Conservation (phyloP, 53 echinoderm and acorn worm genomes). For the Actinopyga echinites region DNA sequence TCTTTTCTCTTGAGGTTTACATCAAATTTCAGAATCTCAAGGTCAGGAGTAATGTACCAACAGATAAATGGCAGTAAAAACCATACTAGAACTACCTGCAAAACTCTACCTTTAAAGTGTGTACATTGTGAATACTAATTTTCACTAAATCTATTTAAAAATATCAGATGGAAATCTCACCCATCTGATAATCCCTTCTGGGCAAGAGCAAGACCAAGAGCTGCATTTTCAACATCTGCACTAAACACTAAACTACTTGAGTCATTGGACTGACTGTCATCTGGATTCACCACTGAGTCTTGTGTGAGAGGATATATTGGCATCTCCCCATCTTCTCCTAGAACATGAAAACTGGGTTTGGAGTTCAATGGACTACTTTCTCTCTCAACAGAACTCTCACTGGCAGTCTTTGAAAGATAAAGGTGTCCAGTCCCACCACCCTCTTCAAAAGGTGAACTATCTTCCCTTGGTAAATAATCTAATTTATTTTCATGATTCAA, state of each 20-base stretch:
- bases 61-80: too few relatives aligned
- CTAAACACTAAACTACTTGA: conserved; percentile 85
- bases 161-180: conserved; percentile 17
- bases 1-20: too few relatives aligned
- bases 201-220: conserved; percentile 80
- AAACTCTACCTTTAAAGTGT: too few relatives aligned
- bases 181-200: conserved; percentile 85
- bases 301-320: conserved; percentile 78
- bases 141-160: background rate
- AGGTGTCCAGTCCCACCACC: background rate
- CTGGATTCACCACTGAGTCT: conserved; percentile 53
- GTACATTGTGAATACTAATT: too few relatives aligned
- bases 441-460: background rate
- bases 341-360: conserved; percentile 72
- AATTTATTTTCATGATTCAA: background rate
- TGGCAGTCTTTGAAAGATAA: conserved; percentile 45
- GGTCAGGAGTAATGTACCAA: too few relatives aligned
- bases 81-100: too few relatives aligned
- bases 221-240: conserved; percentile 92
- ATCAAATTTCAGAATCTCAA: too few relatives aligned
- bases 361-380: conserved; percentile 56
- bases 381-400: conserved; percentile 56
- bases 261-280: conserved; percentile 94
- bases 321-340: conserved; percentile 73
- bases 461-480: background rate